These are phyloP conservation scores for Trichosurus vulpecula DNA, from an alignment of 2,797 vertebrate genomes.

Conservation along the genomic window DNA sequence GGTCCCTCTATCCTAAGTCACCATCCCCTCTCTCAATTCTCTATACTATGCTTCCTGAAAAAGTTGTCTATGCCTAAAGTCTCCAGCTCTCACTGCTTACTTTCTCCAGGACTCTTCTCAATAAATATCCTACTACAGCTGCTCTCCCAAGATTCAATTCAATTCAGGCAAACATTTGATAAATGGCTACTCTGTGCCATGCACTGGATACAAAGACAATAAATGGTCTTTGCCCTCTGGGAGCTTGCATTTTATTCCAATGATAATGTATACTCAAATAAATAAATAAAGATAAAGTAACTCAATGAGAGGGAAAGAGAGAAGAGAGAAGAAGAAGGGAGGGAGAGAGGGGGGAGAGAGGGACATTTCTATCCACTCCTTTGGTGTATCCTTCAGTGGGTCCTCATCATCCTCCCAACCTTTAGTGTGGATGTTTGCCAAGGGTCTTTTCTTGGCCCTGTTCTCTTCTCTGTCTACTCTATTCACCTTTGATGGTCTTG, in stretches of 20 bases:
- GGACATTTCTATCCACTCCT: neutral
- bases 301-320: neutral
- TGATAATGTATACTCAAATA: neutral
- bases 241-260: neutral
- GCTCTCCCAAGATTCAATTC: neutral
- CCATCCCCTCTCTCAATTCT: neutral
- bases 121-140: neutral
- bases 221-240: neutral
- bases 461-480: neutral
- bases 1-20: neutral
- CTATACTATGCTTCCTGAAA: neutral
- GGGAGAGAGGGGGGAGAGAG: no score
- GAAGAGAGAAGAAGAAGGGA: no score
- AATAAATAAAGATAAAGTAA: neutral
- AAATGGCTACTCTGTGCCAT: neutral
- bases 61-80: neutral
- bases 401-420: neutral
- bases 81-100: neutral
- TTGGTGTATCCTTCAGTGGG: neutral
- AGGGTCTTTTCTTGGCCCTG: neutral
- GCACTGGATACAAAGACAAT: neutral
- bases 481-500: neutral
- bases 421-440: neutral
- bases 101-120: neutral
- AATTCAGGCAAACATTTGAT: neutral